Evolutionary conservation across 2,888 invertebrate genomes (phyloP).

Genomic region (Sphaerophoria rueppellii): DNA sequence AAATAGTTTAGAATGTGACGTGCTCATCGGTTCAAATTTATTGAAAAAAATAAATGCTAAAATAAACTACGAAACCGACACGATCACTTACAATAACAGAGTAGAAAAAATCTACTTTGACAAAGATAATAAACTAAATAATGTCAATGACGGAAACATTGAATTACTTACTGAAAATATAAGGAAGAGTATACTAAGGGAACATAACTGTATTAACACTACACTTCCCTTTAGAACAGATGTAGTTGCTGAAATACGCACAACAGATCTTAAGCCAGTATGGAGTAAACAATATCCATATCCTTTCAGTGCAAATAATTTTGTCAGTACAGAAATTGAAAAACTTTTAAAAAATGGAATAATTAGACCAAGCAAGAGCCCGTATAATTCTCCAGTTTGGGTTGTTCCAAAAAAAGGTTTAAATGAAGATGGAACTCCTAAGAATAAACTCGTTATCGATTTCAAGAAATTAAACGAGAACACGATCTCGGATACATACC

Average conservation of each 20-base stretch:
- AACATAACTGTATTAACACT: neutral
- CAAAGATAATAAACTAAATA: too few species aligned
- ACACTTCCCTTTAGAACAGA: conserved; percentile 29
- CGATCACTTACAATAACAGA: neutral
- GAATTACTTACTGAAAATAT: too few species aligned
- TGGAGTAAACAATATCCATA: conserved; percentile 51
- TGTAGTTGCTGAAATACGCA: conserved; percentile 20
- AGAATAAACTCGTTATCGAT: conserved; percentile 31
- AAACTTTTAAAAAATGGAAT: conserved; percentile 39
- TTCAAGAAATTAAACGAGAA: conserved; percentile 8
- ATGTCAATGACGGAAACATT: too few species aligned
- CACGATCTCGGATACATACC: conserved; percentile 2
- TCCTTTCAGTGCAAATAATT: conserved; percentile 33
- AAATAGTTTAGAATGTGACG: neutral
- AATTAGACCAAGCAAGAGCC: conserved; percentile 11
- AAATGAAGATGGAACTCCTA: conserved; percentile 24
- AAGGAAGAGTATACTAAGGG: too few species aligned
- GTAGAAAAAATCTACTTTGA: neutral
- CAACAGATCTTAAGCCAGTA: conserved; percentile 23
- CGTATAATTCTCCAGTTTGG: conserved; percentile 12
- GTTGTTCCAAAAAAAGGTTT: conserved; percentile 7
- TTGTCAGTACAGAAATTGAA: conserved; percentile 40
- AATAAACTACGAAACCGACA: neutral
- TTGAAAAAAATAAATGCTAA: conserved; percentile 3
- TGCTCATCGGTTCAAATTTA: neutral